Evolutionary conservation across 2,113 vertebrate genomes (phyloP).

Genomic region (Callochromis pleurospilus): DNA sequence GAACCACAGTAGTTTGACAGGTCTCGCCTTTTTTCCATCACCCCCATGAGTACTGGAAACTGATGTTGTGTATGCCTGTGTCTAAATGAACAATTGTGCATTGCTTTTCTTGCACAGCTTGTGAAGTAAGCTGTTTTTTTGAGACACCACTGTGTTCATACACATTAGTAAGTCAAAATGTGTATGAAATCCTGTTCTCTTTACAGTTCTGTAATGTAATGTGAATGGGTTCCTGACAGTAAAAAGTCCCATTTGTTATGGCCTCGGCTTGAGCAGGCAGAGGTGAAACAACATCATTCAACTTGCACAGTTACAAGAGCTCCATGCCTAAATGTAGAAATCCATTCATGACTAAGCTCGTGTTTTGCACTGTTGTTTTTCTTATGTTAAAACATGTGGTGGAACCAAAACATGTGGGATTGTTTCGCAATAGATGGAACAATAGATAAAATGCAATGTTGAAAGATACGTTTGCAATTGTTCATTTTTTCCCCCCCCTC

Average conservation of each 20-base stretch:
- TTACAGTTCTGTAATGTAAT: conserved; percentile 26
- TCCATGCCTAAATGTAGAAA: neutral
- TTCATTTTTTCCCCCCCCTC: neutral
- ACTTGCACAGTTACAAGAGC: conserved; percentile 8
- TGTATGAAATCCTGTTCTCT: conserved; percentile 36
- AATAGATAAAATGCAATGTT: conserved; percentile 1
- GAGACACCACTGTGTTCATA: conserved; percentile 30
- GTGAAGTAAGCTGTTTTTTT: conserved; percentile 47
- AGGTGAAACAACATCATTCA: conserved; percentile 18
- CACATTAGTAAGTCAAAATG: conserved; percentile 21
- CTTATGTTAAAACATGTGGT: neutral
- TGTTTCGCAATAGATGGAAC: neutral
- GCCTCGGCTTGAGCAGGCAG: neutral
- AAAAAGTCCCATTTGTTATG: conserved; percentile 43
- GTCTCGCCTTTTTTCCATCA: conserved; percentile 60
- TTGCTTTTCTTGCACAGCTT: conserved; percentile 53
- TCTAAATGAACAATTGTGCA: conserved; percentile 51
- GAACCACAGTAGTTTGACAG: conserved; percentile 65
- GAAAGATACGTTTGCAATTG: neutral
- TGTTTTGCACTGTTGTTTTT: neutral
- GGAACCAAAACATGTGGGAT: neutral
- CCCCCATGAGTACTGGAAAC: conserved; percentile 58
- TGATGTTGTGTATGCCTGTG: conserved; percentile 28
- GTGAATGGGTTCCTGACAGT: conserved; percentile 14
- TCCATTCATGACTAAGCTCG: conserved; percentile 8